A percentile compares a stretch with the other conserved stretches of the same genome.
phyloP scores from a whole-genome alignment of 2,113 vertebrate species.

The Sarotherodon lohbergeri region DNA sequence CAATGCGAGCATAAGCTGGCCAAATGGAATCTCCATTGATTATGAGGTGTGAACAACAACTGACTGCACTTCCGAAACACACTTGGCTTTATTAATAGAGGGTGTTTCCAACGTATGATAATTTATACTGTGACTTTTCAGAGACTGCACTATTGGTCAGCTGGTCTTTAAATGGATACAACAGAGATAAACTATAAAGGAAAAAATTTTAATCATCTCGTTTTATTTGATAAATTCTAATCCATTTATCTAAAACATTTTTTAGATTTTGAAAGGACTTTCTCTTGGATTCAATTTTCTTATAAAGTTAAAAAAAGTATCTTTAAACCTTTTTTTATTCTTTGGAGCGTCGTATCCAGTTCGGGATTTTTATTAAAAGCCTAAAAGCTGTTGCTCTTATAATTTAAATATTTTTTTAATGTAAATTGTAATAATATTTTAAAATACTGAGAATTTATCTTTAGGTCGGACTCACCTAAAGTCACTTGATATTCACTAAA shows the following conservation, averaged over 20 bases:
- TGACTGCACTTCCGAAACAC: not conserved
- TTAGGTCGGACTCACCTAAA: fast-evolving
- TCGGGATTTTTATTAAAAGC: not conserved
- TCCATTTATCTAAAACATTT: not conserved
- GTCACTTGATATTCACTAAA: not conserved
- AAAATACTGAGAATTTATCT: not conserved
- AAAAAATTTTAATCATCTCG: not conserved
- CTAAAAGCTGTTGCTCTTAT: fast-evolving
- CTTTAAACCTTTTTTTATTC: not conserved
- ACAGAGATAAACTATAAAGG: not conserved
- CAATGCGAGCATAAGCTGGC: slow-evolving; percentile 94
- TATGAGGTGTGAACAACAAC: slow-evolving; percentile 78
- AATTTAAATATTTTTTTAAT: not conserved
- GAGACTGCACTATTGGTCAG: not conserved
- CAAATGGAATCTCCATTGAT: slow-evolving; percentile 93
- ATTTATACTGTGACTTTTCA: not conserved
- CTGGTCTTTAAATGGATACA: not conserved
- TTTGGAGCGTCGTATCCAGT: not conserved
- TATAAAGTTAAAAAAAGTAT: not conserved
- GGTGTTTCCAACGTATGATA: not conserved
- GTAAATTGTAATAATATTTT: not conserved
- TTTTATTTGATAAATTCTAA: not conserved
- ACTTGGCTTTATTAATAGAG: not conserved
- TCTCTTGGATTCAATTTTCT: not conserved
- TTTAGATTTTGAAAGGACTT: not conserved